Percentiles rank a stretch among this genome's conserved stretches.
Conservation (phyloP, 2,888 invertebrate species). For the Agrochola litura region DNA sequence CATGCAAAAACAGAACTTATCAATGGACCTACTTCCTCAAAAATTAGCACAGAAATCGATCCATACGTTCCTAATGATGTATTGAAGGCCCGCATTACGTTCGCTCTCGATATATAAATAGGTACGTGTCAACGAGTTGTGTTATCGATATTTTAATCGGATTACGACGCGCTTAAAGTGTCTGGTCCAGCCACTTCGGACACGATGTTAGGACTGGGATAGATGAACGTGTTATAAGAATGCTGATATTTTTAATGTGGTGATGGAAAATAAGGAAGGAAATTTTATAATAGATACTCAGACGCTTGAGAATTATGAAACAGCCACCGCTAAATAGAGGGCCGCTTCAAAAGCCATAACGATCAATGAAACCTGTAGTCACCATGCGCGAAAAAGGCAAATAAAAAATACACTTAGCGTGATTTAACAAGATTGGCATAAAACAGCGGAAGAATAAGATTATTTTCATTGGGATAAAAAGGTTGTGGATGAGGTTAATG, state of each 20-base stretch:
- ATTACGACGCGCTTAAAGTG: conserved; percentile 67
- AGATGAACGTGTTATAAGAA: conserved; percentile 17
- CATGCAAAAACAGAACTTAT: conserved; percentile 31
- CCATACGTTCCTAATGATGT: conserved; percentile 34
- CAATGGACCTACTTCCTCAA: conserved; percentile 31
- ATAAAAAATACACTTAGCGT: not conserved
- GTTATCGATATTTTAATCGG: conserved; percentile 72
- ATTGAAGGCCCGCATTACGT: conserved; percentile 48
- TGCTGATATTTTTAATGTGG: not conserved
- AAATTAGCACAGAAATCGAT: conserved; percentile 45
- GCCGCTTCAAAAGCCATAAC: not conserved
- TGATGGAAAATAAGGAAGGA: not conserved
- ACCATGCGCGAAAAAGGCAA: not conserved
- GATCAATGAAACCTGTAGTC: not conserved
- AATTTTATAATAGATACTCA: not conserved
- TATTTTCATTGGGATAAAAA: no score
- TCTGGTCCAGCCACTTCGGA: conserved; percentile 58
- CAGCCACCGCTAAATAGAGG: not conserved
- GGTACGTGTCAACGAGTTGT: conserved; percentile 49
- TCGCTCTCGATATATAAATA: conserved; percentile 36
- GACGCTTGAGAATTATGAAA: not conserved
- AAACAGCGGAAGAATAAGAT: not conserved
- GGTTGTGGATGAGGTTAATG: not conserved
- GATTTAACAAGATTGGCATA: not conserved
- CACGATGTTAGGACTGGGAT: conserved; percentile 30